These are phyloP conservation scores for Psettodes erumei DNA, from an alignment of 2,113 vertebrate species.

Conservation along the genomic window DNA sequence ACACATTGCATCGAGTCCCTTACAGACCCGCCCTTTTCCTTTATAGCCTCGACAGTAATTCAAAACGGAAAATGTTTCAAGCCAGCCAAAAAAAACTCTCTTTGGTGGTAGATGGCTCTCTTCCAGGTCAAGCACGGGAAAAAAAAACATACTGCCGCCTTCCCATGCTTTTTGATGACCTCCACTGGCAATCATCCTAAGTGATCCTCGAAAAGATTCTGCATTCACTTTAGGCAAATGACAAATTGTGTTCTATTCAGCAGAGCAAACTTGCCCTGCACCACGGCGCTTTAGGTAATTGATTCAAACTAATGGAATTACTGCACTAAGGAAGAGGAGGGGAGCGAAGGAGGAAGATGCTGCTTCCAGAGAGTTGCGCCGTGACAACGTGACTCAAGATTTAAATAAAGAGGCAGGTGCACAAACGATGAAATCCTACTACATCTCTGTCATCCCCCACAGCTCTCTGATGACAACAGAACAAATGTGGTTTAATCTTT, in stretches of 20 bases:
- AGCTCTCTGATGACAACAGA: no score
- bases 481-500: no score
- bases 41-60: neutral
- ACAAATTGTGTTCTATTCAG: neutral
- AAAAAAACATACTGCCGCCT: neutral
- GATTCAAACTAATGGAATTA: slow-evolving; percentile 14
- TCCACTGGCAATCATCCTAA: slow-evolving; percentile 27
- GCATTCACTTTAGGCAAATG: neutral
- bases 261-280: neutral
- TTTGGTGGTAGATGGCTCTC: slow-evolving; percentile 4
- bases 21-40: neutral
- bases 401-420: neutral
- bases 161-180: slow-evolving; percentile 20
- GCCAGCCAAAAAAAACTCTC: slow-evolving; percentile 18
- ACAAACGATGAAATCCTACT: neutral
- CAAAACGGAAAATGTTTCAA: slow-evolving; percentile 18
- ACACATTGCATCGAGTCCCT: neutral
- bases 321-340: neutral
- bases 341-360: neutral
- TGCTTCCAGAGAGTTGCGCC: neutral
- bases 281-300: neutral
- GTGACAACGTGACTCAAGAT: neutral
- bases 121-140: slow-evolving; percentile 15
- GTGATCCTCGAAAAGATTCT: slow-evolving; percentile 14
- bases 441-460: neutral